Evolutionary conservation across 2,113 vertebrate genomes (phyloP).

Genomic region (Oncorhynchus clarkii): DNA sequence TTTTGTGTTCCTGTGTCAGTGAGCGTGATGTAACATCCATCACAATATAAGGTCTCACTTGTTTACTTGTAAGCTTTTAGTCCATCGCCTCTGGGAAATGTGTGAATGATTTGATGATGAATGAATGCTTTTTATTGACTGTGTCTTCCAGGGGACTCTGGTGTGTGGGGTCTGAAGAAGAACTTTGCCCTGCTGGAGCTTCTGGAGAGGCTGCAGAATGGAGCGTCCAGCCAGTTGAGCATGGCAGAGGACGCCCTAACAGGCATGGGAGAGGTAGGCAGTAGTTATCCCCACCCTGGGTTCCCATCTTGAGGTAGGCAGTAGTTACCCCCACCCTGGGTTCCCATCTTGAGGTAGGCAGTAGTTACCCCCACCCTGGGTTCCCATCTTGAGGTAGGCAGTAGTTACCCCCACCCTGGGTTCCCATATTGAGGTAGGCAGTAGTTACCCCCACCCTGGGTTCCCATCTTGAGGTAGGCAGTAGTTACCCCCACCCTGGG

Average conservation of each 20-base stretch:
- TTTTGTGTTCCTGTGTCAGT: too few species aligned
- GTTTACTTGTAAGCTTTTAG: too few species aligned
- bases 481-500: background rate
- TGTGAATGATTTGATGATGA: too few species aligned
- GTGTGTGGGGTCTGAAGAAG: slow-evolving; percentile 98
- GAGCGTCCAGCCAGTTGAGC: slow-evolving; percentile 84
- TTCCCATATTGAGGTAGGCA: slow-evolving; percentile 76
- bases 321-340: too few species aligned
- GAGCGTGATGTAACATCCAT: too few species aligned
- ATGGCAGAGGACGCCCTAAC: slow-evolving; percentile 84
- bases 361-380: too few species aligned
- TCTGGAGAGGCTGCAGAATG: slow-evolving; percentile 93
- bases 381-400: slow-evolving; percentile 75
- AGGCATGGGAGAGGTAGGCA: slow-evolving; percentile 88
- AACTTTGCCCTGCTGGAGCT: slow-evolving; percentile 97
- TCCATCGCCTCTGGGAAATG: too few species aligned
- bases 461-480: slow-evolving; percentile 75
- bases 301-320: too few species aligned
- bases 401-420: background rate
- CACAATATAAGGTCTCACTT: too few species aligned
- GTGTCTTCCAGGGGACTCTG: slow-evolving; percentile 85
- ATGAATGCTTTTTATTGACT: too few species aligned
- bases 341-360: too few species aligned
- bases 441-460: background rate
- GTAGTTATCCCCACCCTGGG: background rate